phyloP scores from a whole-genome alignment of 2,888 invertebrate genomes.

The Agriopis marginaria region DNA sequence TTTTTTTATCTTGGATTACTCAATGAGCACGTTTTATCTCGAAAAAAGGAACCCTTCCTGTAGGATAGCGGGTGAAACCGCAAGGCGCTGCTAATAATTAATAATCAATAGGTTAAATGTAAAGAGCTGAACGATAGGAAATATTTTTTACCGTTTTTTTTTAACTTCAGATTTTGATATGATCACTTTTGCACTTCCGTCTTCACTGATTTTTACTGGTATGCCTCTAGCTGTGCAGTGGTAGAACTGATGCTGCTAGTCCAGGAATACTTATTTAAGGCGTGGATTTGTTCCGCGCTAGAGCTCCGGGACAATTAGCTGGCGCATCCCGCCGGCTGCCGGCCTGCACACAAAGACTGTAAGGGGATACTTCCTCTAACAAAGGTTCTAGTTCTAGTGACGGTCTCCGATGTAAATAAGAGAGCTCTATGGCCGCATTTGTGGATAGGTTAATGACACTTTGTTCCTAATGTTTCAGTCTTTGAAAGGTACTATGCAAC shows the following conservation, averaged over 20 bases:
- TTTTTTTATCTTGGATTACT: too few species aligned
- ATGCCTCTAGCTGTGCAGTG: slow-evolving; percentile 50
- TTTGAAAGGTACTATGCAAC: background rate
- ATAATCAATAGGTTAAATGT: background rate
- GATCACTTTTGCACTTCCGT: slow-evolving; percentile 49
- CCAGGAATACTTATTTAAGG: slow-evolving; percentile 77
- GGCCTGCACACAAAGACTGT: slow-evolving; percentile 75
- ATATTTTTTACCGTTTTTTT: slow-evolving; percentile 7
- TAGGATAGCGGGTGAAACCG: too few species aligned
- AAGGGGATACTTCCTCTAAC: slow-evolving; percentile 84
- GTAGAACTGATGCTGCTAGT: slow-evolving; percentile 67
- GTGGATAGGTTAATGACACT: slow-evolving; percentile 30
- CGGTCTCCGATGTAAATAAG: slow-evolving; percentile 60
- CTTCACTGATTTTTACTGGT: slow-evolving; percentile 43
- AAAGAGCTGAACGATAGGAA: background rate
- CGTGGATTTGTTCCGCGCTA: slow-evolving; percentile 72
- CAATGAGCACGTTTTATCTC: too few species aligned
- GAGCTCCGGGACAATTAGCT: slow-evolving; percentile 72
- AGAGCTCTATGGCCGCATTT: slow-evolving; percentile 50
- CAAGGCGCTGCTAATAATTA: too few species aligned
- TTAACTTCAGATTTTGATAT: background rate
- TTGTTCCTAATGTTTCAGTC: slow-evolving; percentile 12
- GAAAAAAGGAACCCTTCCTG: too few species aligned
- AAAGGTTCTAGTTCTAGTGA: slow-evolving; percentile 73
- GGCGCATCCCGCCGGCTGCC: slow-evolving; percentile 73